phyloP scores from a whole-genome alignment of 2,888 invertebrate species.

The Ecdyonurus torrentis region DNA sequence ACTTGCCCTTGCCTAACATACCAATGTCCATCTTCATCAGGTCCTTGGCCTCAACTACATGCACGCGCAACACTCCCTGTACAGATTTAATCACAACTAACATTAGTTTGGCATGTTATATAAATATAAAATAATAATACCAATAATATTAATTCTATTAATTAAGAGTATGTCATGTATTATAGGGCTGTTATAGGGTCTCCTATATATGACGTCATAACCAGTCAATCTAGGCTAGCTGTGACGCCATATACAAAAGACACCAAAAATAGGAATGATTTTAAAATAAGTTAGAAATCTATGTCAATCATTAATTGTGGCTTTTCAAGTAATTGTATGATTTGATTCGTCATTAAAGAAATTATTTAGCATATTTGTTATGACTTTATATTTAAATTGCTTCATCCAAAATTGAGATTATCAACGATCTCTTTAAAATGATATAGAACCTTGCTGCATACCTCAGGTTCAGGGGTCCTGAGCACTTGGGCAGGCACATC shows the following conservation, averaged over 20 bases:
- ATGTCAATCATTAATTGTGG: not conserved
- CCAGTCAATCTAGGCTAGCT: too few species aligned
- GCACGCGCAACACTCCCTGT: constrained; percentile 85
- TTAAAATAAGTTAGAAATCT: too few species aligned
- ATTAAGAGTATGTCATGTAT: too few species aligned
- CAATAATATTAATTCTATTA: too few species aligned
- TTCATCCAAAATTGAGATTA: not conserved
- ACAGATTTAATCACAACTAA: constrained; percentile 17
- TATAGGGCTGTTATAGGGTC: too few species aligned
- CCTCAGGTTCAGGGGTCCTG: constrained; percentile 86
- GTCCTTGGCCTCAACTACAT: constrained; percentile 87
- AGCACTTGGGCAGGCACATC: constrained; percentile 64
- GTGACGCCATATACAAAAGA: too few species aligned
- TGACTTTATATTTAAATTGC: not conserved
- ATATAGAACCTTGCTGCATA: constrained; percentile 27
- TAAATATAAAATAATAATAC: too few species aligned
- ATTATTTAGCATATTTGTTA: not conserved
- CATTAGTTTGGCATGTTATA: too few species aligned
- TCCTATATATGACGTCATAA: too few species aligned
- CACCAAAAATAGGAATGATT: too few species aligned
- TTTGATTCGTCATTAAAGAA: too few species aligned
- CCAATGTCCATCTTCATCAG: constrained; percentile 92
- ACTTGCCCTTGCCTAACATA: constrained; percentile 78
- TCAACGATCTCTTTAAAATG: not conserved
- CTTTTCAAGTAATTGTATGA: too few species aligned